Conservation (phyloP, 1,140 invertebrate genomes). For the Acromyrmex echinatior region DNA sequence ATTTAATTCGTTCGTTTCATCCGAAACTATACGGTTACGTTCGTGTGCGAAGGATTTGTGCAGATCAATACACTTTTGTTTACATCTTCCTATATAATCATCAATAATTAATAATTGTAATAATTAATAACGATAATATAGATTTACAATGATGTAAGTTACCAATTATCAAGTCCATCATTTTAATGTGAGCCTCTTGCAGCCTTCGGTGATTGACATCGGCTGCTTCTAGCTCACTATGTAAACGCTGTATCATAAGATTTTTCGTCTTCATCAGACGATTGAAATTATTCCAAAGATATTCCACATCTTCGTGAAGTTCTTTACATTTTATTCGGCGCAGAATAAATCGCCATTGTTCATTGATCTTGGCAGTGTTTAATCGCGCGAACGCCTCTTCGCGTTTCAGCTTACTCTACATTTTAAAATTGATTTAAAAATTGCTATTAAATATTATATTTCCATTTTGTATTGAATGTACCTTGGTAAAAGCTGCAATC, state of each 20-base stretch:
- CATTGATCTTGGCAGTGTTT: constrained; percentile 94
- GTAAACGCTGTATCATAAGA: constrained; percentile 88
- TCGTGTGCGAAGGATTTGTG: constrained; percentile 87
- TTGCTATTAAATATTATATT: neutral
- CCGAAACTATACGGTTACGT: constrained; percentile 67
- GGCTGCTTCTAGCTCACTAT: constrained; percentile 89
- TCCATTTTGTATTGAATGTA: constrained; percentile 80
- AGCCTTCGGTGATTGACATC: constrained; percentile 90
- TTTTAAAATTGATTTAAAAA: constrained; percentile 59
- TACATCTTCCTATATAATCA: constrained; percentile 83
- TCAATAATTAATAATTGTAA: constrained; percentile 29
- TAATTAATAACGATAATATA: neutral
- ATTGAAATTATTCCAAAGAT: constrained; percentile 88
- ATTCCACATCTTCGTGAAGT: constrained; percentile 89
- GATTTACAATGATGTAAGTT: constrained; percentile 26
- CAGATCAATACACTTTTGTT: constrained; percentile 86
- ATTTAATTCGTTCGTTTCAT: constrained; percentile 76
- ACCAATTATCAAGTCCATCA: constrained; percentile 90
- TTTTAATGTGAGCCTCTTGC: constrained; percentile 90
- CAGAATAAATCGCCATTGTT: constrained; percentile 92
- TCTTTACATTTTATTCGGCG: constrained; percentile 92
- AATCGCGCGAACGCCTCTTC: constrained; percentile 92
- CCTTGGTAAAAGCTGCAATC: constrained; percentile 92
- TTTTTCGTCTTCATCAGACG: constrained; percentile 89
- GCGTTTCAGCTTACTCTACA: constrained; percentile 92